Percentiles rank a stretch among this genome's conserved stretches.
Conservation (phyloP, 2,888 invertebrate genomes). For the Tenthredo distinguenda region DNA sequence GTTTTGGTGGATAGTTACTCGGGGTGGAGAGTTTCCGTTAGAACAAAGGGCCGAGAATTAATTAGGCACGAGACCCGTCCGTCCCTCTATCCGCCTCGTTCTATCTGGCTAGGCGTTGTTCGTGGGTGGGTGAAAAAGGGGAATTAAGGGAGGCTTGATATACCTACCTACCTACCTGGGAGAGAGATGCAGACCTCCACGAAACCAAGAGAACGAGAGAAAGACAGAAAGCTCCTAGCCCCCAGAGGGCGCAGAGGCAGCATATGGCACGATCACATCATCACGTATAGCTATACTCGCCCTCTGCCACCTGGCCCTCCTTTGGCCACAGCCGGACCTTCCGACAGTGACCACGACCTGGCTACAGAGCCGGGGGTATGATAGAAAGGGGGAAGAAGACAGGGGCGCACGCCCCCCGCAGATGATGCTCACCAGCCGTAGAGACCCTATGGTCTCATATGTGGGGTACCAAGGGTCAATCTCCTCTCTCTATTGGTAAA, state of each 20-base stretch:
- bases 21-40: constrained; percentile 65
- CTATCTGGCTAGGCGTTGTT: constrained; percentile 39
- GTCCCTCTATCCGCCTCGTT: background rate
- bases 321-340: constrained; percentile 53
- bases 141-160: constrained; percentile 18
- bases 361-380: constrained; percentile 4
- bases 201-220: background rate
- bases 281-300: constrained; percentile 59
- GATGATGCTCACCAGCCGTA: constrained; percentile 51
- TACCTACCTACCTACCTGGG: constrained; percentile 4
- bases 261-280: constrained; percentile 77
- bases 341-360: constrained; percentile 42
- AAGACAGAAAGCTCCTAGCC: background rate
- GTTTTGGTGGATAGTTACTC: constrained; percentile 61
- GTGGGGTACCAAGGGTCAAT: constrained; percentile 36
- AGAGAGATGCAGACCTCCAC: background rate
- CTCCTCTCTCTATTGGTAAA: constrained; percentile 30
- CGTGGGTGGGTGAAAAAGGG: constrained; percentile 34
- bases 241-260: constrained; percentile 63
- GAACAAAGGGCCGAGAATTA: constrained; percentile 76
- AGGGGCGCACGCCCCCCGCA: constrained; percentile 50
- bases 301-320: constrained; percentile 68
- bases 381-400: constrained; percentile 30
- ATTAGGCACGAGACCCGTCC: constrained; percentile 64
- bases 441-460: background rate